These are phyloP conservation scores for Ochropleura leucogaster DNA, from an alignment of 2,888 invertebrate species.

Conservation along the genomic window DNA sequence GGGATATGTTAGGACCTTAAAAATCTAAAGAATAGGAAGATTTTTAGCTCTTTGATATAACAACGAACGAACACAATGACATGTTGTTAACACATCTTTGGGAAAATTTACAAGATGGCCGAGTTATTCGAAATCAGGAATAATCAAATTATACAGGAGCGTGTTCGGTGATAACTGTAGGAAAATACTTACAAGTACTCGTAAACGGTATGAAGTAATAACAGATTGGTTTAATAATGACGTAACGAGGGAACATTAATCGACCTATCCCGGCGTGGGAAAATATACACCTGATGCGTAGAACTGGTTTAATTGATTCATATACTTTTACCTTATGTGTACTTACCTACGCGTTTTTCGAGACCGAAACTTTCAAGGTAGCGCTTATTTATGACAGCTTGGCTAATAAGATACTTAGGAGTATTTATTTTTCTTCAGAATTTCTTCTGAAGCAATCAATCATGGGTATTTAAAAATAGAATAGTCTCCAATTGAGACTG, in stretches of 20 bases:
- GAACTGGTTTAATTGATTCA: slow-evolving; percentile 46
- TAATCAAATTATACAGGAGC: slow-evolving; percentile 1
- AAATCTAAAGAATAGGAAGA: slow-evolving; percentile 6
- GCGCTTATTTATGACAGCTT: slow-evolving; percentile 4
- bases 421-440: slow-evolving; percentile 6
- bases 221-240: slow-evolving; percentile 52
- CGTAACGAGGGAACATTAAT: slow-evolving; percentile 52
- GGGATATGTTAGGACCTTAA: background rate
- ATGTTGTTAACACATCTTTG: background rate
- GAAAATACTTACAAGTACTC: slow-evolving; percentile 35
- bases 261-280: slow-evolving; percentile 45
- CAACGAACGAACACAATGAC: background rate
- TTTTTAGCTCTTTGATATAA: slow-evolving; percentile 9
- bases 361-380: slow-evolving; percentile 16
- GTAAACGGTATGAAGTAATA: slow-evolving; percentile 45
- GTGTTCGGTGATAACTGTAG: slow-evolving; percentile 33
- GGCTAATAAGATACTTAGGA: slow-evolving; percentile 21
- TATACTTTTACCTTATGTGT: slow-evolving; percentile 7
- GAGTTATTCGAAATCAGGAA: background rate
- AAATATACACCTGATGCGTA: slow-evolving; percentile 52
- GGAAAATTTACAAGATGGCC: background rate
- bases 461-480: background rate
- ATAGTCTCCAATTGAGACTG: slow-evolving; percentile 7
- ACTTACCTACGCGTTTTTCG: slow-evolving; percentile 15
- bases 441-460: slow-evolving; percentile 22